Evolutionary conservation across 2,888 invertebrate genomes (phyloP).

Genomic region (Andrena hattorfiana): DNA sequence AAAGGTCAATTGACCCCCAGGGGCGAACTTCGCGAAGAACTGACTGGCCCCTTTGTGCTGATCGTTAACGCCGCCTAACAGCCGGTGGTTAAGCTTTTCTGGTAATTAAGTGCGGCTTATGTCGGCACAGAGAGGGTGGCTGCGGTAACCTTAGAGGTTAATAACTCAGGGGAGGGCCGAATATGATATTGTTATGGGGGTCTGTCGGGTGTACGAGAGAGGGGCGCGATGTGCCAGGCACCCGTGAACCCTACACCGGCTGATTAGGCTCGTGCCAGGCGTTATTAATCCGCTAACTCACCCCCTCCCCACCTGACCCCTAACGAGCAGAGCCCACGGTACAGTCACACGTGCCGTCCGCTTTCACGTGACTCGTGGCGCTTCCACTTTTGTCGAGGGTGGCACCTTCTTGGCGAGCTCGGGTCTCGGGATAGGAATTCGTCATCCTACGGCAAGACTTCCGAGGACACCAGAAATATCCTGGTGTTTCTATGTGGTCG

Average conservation of each 20-base stretch:
- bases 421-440: neutral
- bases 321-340: constrained; percentile 67
- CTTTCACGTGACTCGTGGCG: constrained; percentile 63
- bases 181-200: constrained; percentile 83
- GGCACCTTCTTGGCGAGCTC: constrained; percentile 13
- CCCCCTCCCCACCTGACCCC: constrained; percentile 65
- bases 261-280: constrained; percentile 83
- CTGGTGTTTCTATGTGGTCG: neutral
- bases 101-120: constrained; percentile 81
- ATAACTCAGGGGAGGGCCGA: constrained; percentile 80
- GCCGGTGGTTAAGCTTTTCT: constrained; percentile 77
- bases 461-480: neutral
- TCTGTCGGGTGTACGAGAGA: constrained; percentile 57
- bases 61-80: constrained; percentile 60
- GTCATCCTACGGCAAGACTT: neutral
- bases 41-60: constrained; percentile 21
- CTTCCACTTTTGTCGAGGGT: constrained; percentile 48
- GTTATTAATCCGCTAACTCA: constrained; percentile 84
- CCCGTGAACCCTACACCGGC: constrained; percentile 81
- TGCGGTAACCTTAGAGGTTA: constrained; percentile 84
- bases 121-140: constrained; percentile 75
- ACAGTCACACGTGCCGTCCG: constrained; percentile 66
- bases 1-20: constrained; percentile 1
- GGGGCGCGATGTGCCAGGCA: constrained; percentile 66
- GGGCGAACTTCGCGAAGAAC: constrained; percentile 13